Evolutionary conservation across 2,888 invertebrate genomes (phyloP).

Genomic region (Synergus japonicus): DNA sequence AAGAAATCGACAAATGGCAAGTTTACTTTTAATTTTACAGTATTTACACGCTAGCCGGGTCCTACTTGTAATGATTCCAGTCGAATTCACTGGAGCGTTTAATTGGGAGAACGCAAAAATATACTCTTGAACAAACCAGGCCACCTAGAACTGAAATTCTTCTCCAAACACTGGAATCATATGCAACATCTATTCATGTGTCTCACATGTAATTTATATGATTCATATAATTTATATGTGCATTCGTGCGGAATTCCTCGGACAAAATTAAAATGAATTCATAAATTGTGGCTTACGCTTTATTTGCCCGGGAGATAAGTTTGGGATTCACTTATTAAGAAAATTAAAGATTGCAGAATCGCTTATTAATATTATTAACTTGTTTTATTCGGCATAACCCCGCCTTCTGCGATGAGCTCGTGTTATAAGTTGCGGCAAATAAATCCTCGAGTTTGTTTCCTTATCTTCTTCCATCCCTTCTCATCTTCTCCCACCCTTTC

Average conservation of each 20-base stretch:
- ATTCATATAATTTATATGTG: neutral
- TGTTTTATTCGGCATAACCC: neutral
- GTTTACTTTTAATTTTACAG: neutral
- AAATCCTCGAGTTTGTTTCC: constrained; percentile 19
- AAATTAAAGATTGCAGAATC: constrained; percentile 7
- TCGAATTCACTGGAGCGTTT: neutral
- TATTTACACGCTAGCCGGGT: neutral
- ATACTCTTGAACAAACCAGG: neutral
- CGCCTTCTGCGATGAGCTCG: constrained; percentile 21
- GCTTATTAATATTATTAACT: constrained; percentile 31
- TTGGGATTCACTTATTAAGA: constrained; percentile 19
- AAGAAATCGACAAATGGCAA: neutral
- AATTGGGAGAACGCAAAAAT: neutral
- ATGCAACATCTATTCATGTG: neutral
- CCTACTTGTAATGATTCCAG: neutral
- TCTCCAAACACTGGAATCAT: neutral
- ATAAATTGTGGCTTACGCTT: neutral
- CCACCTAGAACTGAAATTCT: neutral
- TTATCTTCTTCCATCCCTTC: constrained; percentile 24
- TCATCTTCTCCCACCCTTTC: neutral
- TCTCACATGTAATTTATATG: neutral
- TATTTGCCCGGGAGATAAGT: neutral
- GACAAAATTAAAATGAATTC: neutral
- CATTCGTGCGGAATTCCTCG: neutral
- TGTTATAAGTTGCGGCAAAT: constrained; percentile 19